Base-by-base conservation (phyloP, 2,797 vertebrate species). In the Cyprinodon diabolis region DNA sequence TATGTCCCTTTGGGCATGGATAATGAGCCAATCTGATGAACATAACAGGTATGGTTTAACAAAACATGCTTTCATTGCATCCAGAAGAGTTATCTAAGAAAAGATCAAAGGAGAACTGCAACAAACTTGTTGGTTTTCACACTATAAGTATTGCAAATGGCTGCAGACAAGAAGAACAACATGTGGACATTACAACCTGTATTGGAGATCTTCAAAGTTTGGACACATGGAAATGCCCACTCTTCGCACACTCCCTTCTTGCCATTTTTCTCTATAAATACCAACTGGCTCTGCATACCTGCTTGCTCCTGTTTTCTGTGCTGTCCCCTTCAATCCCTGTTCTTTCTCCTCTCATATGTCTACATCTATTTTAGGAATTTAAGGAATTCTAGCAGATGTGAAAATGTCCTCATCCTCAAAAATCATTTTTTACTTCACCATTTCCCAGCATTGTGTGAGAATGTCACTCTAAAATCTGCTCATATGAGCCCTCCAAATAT, bases 401-500 rank as follows among this genome's bases (percentile, higher is more conserved):
- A n/a, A 45, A 57, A 4, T 25, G 23, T 6, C 9, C n/a, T 25
- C 10, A 4, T 49, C 15, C 15, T 49, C 45, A 47, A 55, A 15
- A 69, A 2, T 13, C 15, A 7, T 30, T 23, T 67, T 8, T 67
- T 19, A 15, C 8, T 37, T 21, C 15, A 37, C 30, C 40, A 37
- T 17, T 52, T 25, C 13, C 63, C 57, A 12, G n/a, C 21, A 43
- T 17, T 37, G 13, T 71, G 37, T 60, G 56, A 71, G 25, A 17
- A 8, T 5, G n/a, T 7, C 23, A 9, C 35, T 54, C 30, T 4
- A 43, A 69, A 54, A 52, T 65, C 60, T 56, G 54, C 54, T 67
- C 19, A 40, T 72, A 57, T 8, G 37, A 72, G 30, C 66, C 45
- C 1, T 67, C 49, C n/a, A 65, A 51, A 72, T 30, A 11, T 57